Percentiles rank a stretch among this genome's conserved stretches.
Evolutionary conservation across 1,140 invertebrate genomes (phyloP).

Genomic region (Orius laevigatus): DNA sequence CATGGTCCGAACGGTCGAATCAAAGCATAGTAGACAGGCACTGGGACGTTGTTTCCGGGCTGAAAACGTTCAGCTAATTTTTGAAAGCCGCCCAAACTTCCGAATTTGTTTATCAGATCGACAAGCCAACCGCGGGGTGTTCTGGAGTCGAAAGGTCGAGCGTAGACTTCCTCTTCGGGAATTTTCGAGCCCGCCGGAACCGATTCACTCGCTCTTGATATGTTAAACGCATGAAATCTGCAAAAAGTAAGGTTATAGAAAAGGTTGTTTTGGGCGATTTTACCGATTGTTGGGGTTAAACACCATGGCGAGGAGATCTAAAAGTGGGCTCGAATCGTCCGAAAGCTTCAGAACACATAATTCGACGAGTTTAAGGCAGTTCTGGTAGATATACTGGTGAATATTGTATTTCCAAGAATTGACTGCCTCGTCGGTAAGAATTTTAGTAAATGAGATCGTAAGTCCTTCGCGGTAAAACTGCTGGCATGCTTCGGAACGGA

Average conservation of each 20-base stretch:
- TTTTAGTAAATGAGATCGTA: conserved; percentile 90
- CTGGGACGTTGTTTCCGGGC: conserved; percentile 47
- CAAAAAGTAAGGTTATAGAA: conserved; percentile 19
- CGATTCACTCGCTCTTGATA: conserved; percentile 62
- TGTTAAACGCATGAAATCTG: conserved; percentile 88
- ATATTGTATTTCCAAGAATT: conserved; percentile 96
- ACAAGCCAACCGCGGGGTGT: conserved; percentile 83
- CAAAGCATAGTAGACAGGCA: conserved; percentile 67
- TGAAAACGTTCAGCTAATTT: conserved; percentile 76
- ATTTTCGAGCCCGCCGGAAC: conserved; percentile 43
- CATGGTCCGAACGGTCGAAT: conserved; percentile 84
- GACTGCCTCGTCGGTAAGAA: conserved; percentile 95
- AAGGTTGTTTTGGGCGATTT: neutral
- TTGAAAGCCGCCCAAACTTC: conserved; percentile 73
- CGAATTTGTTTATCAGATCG: conserved; percentile 89
- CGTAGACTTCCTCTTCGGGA: conserved; percentile 62
- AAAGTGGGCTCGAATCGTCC: conserved; percentile 82
- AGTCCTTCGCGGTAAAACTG: conserved; percentile 89
- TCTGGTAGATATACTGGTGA: conserved; percentile 85
- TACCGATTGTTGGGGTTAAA: conserved; percentile 87
- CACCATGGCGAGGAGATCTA: conserved; percentile 84
- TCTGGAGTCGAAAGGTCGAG: conserved; percentile 55
- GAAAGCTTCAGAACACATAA: conserved; percentile 78
- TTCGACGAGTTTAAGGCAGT: conserved; percentile 82
- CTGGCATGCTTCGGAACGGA: conserved; percentile 77